Base-by-base conservation (phyloP, 2,113 vertebrate genomes). In the Boulengeromyrus knoepffleri region DNA sequence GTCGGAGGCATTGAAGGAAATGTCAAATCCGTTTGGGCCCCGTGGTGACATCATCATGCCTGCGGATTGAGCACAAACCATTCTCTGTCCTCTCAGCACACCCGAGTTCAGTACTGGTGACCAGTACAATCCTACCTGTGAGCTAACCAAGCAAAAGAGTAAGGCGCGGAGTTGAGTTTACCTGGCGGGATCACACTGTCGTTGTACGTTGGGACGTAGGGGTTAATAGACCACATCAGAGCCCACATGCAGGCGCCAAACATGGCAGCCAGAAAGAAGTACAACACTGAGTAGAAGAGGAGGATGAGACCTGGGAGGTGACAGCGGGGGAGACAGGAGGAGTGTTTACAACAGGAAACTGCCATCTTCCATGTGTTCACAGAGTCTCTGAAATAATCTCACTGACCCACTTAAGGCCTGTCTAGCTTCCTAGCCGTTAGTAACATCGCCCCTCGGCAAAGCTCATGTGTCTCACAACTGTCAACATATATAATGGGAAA, bases 31-130 rank as follows among this genome's bases (percentile, higher is more conserved):
- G 39, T 95, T 94, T 3, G 19, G 21, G 91, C 97, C 92, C 90
- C 97, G 96, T 0, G 99, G 99, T 89, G 97, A 96, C 95, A 99
- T 99, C 94, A 97, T 98, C 94, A 99, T 96, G 95, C 99, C 98
- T 99, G 96, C 91, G 93, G 94, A 94, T 88, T 91, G 92, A 95
- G 92, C 90, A 94, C 49, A 93, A 66, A 66, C 24, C 49, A 39
- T 31, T 36, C 27, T 58, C 17, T 24, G 52, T 50, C 47, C 27
- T 27, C 85, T 87, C 49, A n/a, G 46, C 9, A 21, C 86, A 46
- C 4, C 27, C 45, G 47, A 47, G 89, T 3, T 70, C 62, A 31
- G 62, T 31, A 31, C 62, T 70, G 62, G 62, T 27, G 10, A 27
- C n/a, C 62, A 70, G 62, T 70, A 31, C 62, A 31, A 70, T 70